A percentile compares a stretch with the other conserved stretches of the same genome.
Evolutionary conservation across 2,888 invertebrate species (phyloP).

Genomic region (Morpho helenor): DNA sequence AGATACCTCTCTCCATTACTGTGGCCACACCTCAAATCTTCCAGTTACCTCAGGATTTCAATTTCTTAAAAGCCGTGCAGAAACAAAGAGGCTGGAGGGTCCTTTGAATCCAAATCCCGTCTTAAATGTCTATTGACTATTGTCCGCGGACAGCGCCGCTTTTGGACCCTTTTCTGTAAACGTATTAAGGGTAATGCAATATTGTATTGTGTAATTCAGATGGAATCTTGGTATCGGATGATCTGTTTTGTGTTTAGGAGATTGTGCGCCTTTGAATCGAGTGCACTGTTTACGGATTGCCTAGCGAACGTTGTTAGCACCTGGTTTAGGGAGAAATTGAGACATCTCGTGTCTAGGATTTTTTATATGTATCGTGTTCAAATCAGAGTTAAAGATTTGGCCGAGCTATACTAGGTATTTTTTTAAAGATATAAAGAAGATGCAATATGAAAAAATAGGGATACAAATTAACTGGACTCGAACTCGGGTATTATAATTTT

Average conservation of each 20-base stretch:
- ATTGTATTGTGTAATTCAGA: conserved; percentile 57
- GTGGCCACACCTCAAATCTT: conserved; percentile 35
- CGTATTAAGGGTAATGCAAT: conserved; percentile 57
- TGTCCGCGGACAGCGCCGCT: conserved; percentile 51
- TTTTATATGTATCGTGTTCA: too few relatives aligned
- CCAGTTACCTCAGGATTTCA: conserved; percentile 54
- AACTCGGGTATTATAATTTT: too few relatives aligned
- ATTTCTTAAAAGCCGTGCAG: conserved; percentile 57
- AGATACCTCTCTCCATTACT: conserved; percentile 19
- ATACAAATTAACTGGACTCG: too few relatives aligned
- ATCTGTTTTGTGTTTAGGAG: conserved; percentile 37
- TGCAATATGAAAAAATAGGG: not conserved
- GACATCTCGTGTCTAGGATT: not conserved
- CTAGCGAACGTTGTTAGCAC: conserved; percentile 21
- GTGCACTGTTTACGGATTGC: conserved; percentile 18
- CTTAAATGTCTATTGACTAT: conserved; percentile 67
- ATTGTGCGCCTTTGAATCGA: conserved; percentile 21
- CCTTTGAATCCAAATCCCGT: conserved; percentile 71
- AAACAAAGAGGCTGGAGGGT: conserved; percentile 59
- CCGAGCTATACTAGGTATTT: not conserved
- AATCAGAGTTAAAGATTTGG: not conserved
- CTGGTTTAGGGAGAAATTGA: conserved; percentile 18
- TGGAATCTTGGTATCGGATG: conserved; percentile 56
- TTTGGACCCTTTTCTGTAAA: conserved; percentile 44
- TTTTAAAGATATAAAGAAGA: too few relatives aligned